Evolutionary conservation across 2,888 invertebrate genomes (phyloP).

Genomic region (Volucella inflata): DNA sequence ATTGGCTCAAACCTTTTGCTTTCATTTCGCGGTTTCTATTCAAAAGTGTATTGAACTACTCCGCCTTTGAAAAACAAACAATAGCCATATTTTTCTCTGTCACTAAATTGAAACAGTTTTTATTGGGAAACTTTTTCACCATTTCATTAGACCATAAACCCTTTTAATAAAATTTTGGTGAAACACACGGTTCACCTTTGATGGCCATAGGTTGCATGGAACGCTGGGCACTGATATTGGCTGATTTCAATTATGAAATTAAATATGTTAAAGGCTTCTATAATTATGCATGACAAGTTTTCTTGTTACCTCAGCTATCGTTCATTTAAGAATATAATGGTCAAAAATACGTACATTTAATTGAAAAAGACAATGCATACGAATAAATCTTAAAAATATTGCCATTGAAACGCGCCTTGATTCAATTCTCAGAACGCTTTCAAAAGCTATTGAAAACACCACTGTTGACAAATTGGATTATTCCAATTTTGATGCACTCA

Average conservation of each 20-base stretch:
- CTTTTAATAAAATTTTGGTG: not conserved
- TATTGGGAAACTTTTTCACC: too few species aligned
- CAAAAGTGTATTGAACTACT: too few species aligned
- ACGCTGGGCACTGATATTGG: slow-evolving; percentile 18
- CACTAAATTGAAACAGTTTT: too few species aligned
- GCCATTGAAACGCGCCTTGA: slow-evolving; percentile 24
- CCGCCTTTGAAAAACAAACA: slow-evolving; percentile 13
- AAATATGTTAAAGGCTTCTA: slow-evolving; percentile 19
- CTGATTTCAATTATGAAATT: slow-evolving; percentile 17
- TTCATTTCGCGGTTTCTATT: too few species aligned
- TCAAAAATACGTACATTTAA: not conserved
- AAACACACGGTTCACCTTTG: slow-evolving; percentile 14
- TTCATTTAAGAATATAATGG: slow-evolving; percentile 3
- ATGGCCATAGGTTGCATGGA: slow-evolving; percentile 23
- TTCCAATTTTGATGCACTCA: too few species aligned
- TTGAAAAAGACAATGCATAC: slow-evolving; percentile 28
- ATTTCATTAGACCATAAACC: slow-evolving; percentile 1
- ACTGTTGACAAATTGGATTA: too few species aligned
- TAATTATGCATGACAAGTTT: slow-evolving; percentile 23
- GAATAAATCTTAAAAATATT: slow-evolving; percentile 23
- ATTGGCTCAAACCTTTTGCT: too few species aligned
- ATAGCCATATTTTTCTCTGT: too few species aligned
- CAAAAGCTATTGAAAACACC: too few species aligned
- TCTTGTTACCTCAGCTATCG: slow-evolving; percentile 21
- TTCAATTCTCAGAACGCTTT: slow-evolving; percentile 20